Base-by-base conservation (phyloP, 1,140 invertebrate species). In the Mizuhopecten yessoensis region DNA sequence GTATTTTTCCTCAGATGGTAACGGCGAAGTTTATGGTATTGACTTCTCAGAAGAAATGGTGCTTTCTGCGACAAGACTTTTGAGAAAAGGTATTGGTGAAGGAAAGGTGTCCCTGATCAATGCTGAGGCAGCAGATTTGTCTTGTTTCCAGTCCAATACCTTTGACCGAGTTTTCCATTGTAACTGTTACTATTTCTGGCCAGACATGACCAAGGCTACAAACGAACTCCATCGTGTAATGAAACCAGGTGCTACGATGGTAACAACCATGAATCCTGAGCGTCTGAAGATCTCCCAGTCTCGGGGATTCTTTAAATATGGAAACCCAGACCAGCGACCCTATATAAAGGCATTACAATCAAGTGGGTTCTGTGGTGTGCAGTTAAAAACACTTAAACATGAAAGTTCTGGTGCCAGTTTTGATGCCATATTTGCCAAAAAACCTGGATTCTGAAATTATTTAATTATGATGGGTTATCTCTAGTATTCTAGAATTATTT, bases 121-220 rank as follows among this genome's bases (percentile, higher is more conserved):
- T 29, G 93, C 89, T 20, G 90, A 86, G 90, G 95, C 93, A 0
- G 75, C 23, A 15, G 34, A 91, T 34, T 89, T 95, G 33, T 94
- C 94, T 10, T 94, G 91, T 86, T 13, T 75, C 5, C 88, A 94
- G 87, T 89, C 92, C 1, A 90, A 95, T 88, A 93, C 86, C 0
- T 94, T 95, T 90, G 92, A 95, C 34, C 75, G 93, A 15, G 92
- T 95, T 20, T 95, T 94, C 42, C 95, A 95, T 90, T 91, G 89
- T 34, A 95, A 95, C 88, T 94, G 92, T 87, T 95, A 93, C 92
- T 94, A 95, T 90, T 95, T 95, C 88, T 95, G 95, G 95, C 93
- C 93, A 20, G 90, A 91, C 34, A 49, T 94, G 89, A 34, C 86
- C 15, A 23, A 36, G 0, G 91, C 86, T 0, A 87, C 90, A 29